Evolutionary conservation across 2,888 invertebrate species (phyloP).

Genomic region (Apodemia arnacis): DNA sequence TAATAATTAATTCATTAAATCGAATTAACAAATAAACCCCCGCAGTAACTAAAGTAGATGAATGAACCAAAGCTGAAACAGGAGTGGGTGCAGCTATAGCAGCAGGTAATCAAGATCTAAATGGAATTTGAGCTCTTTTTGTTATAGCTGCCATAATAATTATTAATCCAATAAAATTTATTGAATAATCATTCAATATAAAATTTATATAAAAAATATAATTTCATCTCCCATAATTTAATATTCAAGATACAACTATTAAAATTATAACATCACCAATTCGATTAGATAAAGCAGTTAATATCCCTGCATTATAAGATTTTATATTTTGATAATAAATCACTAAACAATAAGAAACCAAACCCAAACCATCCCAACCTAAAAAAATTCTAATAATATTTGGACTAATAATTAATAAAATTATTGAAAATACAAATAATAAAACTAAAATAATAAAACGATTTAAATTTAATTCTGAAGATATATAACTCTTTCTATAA

Average conservation of each 20-base stretch:
- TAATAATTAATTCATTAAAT: slow-evolving; percentile 93
- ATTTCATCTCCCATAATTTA: slow-evolving; percentile 88
- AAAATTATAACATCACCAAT: slow-evolving; percentile 97
- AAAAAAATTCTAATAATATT: neutral
- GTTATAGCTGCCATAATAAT: slow-evolving; percentile 95
- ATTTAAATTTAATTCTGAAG: slow-evolving; percentile 64
- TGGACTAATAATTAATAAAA: neutral
- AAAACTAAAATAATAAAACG: neutral
- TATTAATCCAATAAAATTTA: slow-evolving; percentile 91
- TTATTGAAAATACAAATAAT: neutral
- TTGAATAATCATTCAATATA: slow-evolving; percentile 91
- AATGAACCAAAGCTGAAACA: slow-evolving; percentile 91
- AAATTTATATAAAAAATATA: slow-evolving; percentile 93
- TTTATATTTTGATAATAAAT: slow-evolving; percentile 93
- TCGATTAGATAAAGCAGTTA: slow-evolving; percentile 93
- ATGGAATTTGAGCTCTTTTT: neutral
- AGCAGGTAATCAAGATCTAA: slow-evolving; percentile 93
- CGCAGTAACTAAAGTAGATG: slow-evolving; percentile 96
- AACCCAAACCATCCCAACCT: slow-evolving; percentile 97
- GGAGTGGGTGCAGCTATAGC: slow-evolving; percentile 98
- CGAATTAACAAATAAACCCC: slow-evolving; percentile 93
- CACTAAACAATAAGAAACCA: slow-evolving; percentile 95
- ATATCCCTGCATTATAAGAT: slow-evolving; percentile 97
- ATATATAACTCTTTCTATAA: slow-evolving; percentile 96
- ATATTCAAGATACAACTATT: slow-evolving; percentile 94